Percentiles rank a stretch among this genome's conserved stretches.
These are phyloP conservation scores for Nothobranchius kuhntae DNA, from an alignment of 2,113 vertebrate species.

Conservation along the genomic window DNA sequence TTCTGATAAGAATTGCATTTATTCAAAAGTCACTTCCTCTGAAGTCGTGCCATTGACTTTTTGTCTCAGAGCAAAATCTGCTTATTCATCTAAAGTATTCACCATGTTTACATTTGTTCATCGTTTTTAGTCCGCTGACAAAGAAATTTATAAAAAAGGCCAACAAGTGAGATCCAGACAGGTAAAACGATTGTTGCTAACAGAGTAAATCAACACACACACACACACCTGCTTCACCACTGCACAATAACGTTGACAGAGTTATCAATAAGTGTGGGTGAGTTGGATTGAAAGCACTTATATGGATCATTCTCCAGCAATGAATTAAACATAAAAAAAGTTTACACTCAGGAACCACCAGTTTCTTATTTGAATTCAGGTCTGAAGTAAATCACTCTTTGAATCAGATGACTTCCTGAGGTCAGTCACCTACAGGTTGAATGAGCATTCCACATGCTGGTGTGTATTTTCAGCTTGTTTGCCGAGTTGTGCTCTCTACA, in stretches of 20 bases:
- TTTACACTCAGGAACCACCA: not conserved
- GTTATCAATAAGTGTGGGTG: constrained; percentile 7
- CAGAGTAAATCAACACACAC: constrained; percentile 21
- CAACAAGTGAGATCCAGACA: constrained; percentile 9
- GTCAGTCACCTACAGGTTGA: constrained; percentile 50
- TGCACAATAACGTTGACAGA: constrained; percentile 4
- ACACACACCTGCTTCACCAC: not conserved
- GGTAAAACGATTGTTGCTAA: constrained; percentile 8
- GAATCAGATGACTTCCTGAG: constrained; percentile 16
- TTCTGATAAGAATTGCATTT: too few relatives aligned
- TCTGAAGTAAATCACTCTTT: not conserved
- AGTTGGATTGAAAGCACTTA: not conserved
- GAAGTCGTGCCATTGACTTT: too few relatives aligned
- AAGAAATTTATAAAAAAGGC: too few relatives aligned
- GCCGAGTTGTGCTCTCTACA: not conserved
- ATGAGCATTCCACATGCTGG: constrained; percentile 24
- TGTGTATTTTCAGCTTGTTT: not conserved
- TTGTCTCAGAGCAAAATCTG: not conserved
- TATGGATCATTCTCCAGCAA: not conserved
- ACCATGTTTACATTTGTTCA: not conserved
- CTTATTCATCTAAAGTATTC: not conserved
- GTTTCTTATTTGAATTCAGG: not conserved
- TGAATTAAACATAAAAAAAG: constrained; percentile 5
- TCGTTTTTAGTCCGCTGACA: not conserved
- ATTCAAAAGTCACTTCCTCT: too few relatives aligned